Base-by-base conservation (phyloP, 30 jellyfish, hydroid and myxozoan species). In the Aurelia sp. region DNA sequence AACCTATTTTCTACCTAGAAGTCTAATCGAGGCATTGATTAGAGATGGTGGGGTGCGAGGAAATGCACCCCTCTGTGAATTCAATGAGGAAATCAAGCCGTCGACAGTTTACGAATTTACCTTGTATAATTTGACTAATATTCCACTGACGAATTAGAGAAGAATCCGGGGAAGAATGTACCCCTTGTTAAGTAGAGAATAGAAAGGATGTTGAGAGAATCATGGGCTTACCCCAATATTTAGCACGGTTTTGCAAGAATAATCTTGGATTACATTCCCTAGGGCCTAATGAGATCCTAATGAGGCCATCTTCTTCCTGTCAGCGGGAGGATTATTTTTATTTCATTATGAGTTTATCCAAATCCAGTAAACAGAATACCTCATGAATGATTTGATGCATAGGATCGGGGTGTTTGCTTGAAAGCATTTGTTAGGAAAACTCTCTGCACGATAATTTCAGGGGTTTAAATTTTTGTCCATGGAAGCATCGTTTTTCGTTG, bases 41-140 rank as follows among this genome's bases (percentile, higher is more conserved):
- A 31, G 18, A 27, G 19, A 10, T 63, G 58, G 92, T 59, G 72
- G 92, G 92, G 92, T 69, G 92, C 92, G 72, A 82, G 92, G 92
- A 82, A 82, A 40, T 72, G 41, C 17, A 20, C 63, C 81, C 87
- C 75, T 58, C 75, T 76, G 87, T 22, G 72, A 48, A 61, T 35
- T 44, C 50, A 70, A 55, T 57, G 76, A 44, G 69, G 84, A 59
- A 72, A 82, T 68, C 83, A 81, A 63, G 22, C 48, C 18, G 76
- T 52, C 83, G 30, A 41, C 76, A 74, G 76, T 51, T 66, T 20
- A 50, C 27, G 38, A 63, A 31, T 48, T 18, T 60, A 47, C 50
- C 67, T 51, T 50, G 62, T 24, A 53, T 63, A 35, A 33, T 50
- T 18, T 59, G 88, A 31, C 53, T 59, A 47, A 52, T 41, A 74